A percentile compares a stretch with the other conserved stretches of the same genome.
These are phyloP conservation scores for Brachypalpus laphriformis DNA, from an alignment of 2,888 invertebrate species.

Conservation along the genomic window DNA sequence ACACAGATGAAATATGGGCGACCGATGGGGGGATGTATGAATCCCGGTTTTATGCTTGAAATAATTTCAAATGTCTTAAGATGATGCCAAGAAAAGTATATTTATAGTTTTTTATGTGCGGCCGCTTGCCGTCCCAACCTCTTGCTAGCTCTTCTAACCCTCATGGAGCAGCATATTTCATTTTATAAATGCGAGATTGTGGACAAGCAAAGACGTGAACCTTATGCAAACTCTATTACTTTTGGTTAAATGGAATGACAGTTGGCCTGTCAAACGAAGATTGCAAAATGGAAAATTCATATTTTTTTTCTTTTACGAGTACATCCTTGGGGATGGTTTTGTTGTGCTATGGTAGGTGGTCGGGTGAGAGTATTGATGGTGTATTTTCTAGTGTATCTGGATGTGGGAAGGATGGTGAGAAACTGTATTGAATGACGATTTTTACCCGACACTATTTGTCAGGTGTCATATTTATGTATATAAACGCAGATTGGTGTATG, in stretches of 20 bases:
- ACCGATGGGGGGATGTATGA: constrained; percentile 39
- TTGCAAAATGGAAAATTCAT: constrained; percentile 71
- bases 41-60: constrained; percentile 74
- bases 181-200: constrained; percentile 53
- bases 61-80: constrained; percentile 74
- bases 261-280: constrained; percentile 72
- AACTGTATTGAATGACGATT: constrained; percentile 23
- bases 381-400: constrained; percentile 9
- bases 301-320: constrained; percentile 37
- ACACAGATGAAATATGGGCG: constrained; percentile 64
- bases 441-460: constrained; percentile 29
- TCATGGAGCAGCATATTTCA: constrained; percentile 29
- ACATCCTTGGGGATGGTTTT: constrained; percentile 38
- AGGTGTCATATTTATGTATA: constrained; percentile 32
- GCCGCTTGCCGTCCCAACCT: background rate
- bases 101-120: constrained; percentile 56
- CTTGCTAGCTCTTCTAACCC: background rate
- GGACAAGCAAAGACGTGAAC: constrained; percentile 66
- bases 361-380: background rate
- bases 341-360: background rate
- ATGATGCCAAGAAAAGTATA: constrained; percentile 73
- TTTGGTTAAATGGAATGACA: constrained; percentile 71
- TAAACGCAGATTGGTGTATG: background rate
- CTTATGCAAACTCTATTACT: constrained; percentile 74
- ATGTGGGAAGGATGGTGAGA: background rate